phyloP scores from a whole-genome alignment of 2,797 vertebrate species.

The Poliocrania exsul region DNA sequence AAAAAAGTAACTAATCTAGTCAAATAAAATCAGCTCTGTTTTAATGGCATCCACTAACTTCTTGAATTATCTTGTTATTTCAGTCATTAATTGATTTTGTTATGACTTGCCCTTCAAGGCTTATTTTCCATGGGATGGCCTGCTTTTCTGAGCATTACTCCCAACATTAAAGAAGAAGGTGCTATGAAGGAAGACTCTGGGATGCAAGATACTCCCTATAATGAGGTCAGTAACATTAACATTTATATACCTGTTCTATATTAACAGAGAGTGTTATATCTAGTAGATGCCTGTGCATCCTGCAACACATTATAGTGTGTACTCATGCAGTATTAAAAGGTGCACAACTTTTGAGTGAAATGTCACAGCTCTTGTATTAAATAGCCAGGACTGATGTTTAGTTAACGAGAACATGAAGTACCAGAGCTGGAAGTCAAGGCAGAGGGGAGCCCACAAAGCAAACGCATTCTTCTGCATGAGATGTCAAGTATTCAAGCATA shows the following conservation, averaged over 20 bases:
- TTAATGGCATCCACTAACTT: background rate
- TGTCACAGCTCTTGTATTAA: background rate
- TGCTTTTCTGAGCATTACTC: slow-evolving; percentile 94
- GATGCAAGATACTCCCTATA: slow-evolving; percentile 96
- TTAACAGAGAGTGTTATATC: background rate
- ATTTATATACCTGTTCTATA: background rate
- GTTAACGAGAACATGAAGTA: background rate
- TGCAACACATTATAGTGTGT: background rate
- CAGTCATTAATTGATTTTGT: background rate
- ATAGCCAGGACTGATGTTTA: background rate
- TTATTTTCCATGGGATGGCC: slow-evolving; percentile 98
- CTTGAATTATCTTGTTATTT: background rate
- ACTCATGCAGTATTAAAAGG: background rate
- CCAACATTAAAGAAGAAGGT: slow-evolving; percentile 97
- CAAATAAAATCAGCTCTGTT: background rate
- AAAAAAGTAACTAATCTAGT: background rate
- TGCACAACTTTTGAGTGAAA: background rate
- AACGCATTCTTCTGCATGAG: background rate
- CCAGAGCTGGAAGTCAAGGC: background rate
- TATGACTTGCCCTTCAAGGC: slow-evolving; percentile 76
- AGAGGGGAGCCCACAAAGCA: background rate
- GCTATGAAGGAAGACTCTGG: slow-evolving; percentile 98
- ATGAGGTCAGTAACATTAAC: slow-evolving; percentile 83
- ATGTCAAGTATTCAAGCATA: background rate
- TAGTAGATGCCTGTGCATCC: background rate